Percentiles rank a stretch among this genome's conserved stretches.
Conservation (phyloP, 92 coral and sea anemone genomes). For the Palythoa heliodiscus region DNA sequence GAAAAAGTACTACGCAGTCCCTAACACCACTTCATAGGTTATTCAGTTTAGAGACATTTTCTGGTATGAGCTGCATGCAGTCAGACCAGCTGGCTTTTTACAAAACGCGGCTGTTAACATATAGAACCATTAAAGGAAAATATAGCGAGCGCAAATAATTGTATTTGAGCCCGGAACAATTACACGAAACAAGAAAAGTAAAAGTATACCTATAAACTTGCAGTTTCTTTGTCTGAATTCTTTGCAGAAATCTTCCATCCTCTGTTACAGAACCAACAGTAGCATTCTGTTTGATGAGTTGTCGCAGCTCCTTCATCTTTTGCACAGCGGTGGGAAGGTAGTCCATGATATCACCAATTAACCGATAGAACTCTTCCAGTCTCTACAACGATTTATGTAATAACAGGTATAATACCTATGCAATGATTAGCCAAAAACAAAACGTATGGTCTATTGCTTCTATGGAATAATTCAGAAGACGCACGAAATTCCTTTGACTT, state of each 20-base stretch:
- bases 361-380: slow-evolving; percentile 78
- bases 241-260: slow-evolving; percentile 64
- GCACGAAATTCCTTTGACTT: too few relatives aligned
- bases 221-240: slow-evolving; percentile 72
- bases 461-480: too few relatives aligned
- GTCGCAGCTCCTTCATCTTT: slow-evolving; percentile 58
- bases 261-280: slow-evolving; percentile 40
- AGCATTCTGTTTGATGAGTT: slow-evolving; percentile 42
- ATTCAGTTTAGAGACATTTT: too few relatives aligned
- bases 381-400: slow-evolving; percentile 41
- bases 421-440: neutral
- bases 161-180: too few relatives aligned
- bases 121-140: too few relatives aligned
- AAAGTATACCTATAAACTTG: slow-evolving; percentile 71
- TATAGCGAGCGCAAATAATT: too few relatives aligned
- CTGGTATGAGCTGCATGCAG: too few relatives aligned
- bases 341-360: slow-evolving; percentile 69
- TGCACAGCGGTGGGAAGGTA: slow-evolving; percentile 70
- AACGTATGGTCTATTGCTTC: too few relatives aligned
- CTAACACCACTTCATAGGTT: too few relatives aligned
- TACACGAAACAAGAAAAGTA: neutral
- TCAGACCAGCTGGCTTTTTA: too few relatives aligned
- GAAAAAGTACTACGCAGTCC: too few relatives aligned
- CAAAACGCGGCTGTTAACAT: too few relatives aligned
- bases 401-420: neutral